phyloP scores from a whole-genome alignment of 1,140 invertebrate genomes.

The Bombus affinis region DNA sequence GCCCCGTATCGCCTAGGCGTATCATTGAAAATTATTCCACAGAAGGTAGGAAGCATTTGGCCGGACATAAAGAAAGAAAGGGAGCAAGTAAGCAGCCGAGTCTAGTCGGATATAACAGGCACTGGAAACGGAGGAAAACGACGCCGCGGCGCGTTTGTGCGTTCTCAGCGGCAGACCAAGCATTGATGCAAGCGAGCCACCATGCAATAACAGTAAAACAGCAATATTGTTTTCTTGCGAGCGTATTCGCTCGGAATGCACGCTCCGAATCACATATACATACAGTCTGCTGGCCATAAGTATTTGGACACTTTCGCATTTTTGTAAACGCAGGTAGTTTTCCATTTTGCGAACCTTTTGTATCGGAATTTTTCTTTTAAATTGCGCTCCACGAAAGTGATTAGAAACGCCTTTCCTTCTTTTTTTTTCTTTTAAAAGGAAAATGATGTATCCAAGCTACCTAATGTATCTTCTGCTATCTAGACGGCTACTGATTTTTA shows the following conservation, averaged over 20 bases:
- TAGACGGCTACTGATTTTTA: too few relatives aligned
- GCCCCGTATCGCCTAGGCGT: conserved; percentile 31
- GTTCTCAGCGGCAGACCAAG: conserved; percentile 18
- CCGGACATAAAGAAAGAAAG: conserved; percentile 2
- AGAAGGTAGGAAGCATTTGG: conserved; percentile 46
- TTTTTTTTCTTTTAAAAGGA: too few relatives aligned
- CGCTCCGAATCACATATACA: background rate
- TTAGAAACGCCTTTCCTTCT: too few relatives aligned
- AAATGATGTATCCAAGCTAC: too few relatives aligned
- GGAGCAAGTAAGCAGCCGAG: background rate
- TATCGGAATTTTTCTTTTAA: background rate
- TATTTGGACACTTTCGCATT: background rate
- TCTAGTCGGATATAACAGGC: background rate
- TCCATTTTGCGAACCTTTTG: background rate
- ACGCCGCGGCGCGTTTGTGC: conserved; percentile 30
- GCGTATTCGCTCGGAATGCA: conserved; percentile 39
- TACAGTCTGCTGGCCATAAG: background rate
- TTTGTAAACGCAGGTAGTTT: conserved; percentile 9
- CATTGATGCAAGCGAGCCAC: conserved; percentile 29
- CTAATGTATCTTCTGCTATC: too few relatives aligned
- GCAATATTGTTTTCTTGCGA: conserved; percentile 64
- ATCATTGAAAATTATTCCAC: conserved; percentile 65
- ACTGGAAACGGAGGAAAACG: background rate
- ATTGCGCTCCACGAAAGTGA: too few relatives aligned
- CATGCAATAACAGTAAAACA: conserved; percentile 64